phyloP scores from a whole-genome alignment of 2,797 vertebrate genomes.

The Heteromormyrus szaboi region DNA sequence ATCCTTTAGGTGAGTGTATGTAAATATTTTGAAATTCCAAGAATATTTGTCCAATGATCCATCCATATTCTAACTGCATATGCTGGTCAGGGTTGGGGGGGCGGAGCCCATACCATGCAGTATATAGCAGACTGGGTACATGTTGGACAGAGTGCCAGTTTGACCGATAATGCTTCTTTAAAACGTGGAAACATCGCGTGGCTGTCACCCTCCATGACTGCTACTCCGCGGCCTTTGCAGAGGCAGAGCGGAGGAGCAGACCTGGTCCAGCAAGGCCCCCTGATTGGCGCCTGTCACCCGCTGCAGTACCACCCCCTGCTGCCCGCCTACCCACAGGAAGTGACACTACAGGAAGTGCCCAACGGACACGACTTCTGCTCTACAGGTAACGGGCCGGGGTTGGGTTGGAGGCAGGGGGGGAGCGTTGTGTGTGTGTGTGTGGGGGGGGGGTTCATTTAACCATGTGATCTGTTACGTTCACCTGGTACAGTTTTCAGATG shows the following conservation, averaged over 20 bases:
- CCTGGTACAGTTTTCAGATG: background rate
- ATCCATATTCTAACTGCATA: background rate
- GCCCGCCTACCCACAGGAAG: slow-evolving; percentile 67
- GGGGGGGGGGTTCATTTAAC: background rate
- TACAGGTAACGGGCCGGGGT: slow-evolving; percentile 59
- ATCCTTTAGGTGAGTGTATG: too few relatives aligned
- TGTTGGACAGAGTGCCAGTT: background rate
- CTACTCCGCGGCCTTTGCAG: slow-evolving; percentile 48
- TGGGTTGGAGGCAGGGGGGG: background rate
- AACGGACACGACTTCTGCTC: slow-evolving; percentile 72
- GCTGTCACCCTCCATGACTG: background rate
- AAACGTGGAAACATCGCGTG: background rate
- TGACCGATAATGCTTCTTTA: background rate
- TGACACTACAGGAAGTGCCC: slow-evolving; percentile 85
- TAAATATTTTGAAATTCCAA: background rate
- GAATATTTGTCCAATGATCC: background rate
- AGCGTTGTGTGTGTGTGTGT: background rate
- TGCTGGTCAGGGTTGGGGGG: background rate
- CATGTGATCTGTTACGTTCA: background rate
- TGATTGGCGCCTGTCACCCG: slow-evolving; percentile 65
- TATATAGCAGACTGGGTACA: background rate
- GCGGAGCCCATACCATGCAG: background rate
- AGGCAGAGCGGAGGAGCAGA: slow-evolving; percentile 60
- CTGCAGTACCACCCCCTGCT: slow-evolving; percentile 67
- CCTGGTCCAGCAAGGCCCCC: slow-evolving; percentile 63